phyloP scores from a whole-genome alignment of 2,113 vertebrate genomes.

The Dissostichus mawsoni region DNA sequence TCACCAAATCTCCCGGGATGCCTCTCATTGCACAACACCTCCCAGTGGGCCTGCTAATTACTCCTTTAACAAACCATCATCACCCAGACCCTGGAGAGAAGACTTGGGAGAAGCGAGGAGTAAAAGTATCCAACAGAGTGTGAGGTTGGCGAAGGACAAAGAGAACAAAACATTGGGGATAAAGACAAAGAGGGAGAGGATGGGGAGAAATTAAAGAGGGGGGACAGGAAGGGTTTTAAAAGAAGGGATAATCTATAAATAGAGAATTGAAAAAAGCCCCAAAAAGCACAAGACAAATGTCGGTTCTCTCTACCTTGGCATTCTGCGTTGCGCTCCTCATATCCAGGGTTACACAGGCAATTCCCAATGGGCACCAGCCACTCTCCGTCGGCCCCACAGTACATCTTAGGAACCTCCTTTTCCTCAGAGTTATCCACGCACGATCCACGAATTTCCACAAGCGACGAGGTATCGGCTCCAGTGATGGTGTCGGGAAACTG shows the following conservation, averaged over 20 bases:
- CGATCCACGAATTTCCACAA: slow-evolving; percentile 97
- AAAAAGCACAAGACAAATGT: slow-evolving; percentile 31
- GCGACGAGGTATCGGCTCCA: slow-evolving; percentile 94
- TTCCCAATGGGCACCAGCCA: slow-evolving; percentile 99
- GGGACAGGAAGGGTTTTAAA: background rate
- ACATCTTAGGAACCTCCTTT: slow-evolving; percentile 99
- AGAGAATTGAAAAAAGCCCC: background rate
- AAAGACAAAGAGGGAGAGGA: slow-evolving; percentile 22
- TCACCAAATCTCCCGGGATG: slow-evolving; percentile 62
- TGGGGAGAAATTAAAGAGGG: background rate
- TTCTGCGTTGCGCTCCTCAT: slow-evolving; percentile 91
- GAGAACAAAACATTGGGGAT: slow-evolving; percentile 15
- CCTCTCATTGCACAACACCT: slow-evolving; percentile 79
- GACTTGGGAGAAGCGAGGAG: slow-evolving; percentile 56
- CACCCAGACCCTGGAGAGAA: slow-evolving; percentile 72
- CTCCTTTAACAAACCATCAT: slow-evolving; percentile 86
- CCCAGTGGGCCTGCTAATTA: slow-evolving; percentile 88
- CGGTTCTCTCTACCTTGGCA: slow-evolving; percentile 91
- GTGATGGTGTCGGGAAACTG: slow-evolving; percentile 98
- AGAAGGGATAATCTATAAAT: slow-evolving; percentile 26
- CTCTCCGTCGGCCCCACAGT: slow-evolving; percentile 97
- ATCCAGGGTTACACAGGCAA: slow-evolving; percentile 96
- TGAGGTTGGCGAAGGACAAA: slow-evolving; percentile 54
- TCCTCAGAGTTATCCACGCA: slow-evolving; percentile 98
- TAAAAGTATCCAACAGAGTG: slow-evolving; percentile 28